Evolutionary conservation across 2,797 vertebrate species (phyloP), one percentile per base, ranked within the genome.

Genomic region (Halcyon chelicuti): DNA sequence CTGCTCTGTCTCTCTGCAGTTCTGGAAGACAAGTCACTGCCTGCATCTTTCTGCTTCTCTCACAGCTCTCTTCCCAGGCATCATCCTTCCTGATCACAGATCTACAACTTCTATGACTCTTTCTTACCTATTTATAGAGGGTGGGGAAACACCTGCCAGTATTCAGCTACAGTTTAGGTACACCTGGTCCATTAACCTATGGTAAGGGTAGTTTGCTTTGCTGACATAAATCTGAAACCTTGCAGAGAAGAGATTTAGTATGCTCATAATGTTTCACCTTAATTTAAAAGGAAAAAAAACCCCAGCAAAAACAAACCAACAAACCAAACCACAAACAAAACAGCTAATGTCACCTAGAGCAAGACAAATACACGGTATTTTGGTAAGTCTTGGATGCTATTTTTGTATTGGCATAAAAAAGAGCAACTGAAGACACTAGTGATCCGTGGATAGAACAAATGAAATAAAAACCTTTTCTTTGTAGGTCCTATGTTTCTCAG

Each of bases 21-120:
- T 67, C 39, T 44, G 10, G 42, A 58, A 54, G 2, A 2, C 7
- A n/a, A 49, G 4, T 28, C 0, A 0, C 12, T 31, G 3, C 15
- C 62, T 29, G 1, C 12, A 18, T 13, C 5, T 17, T 10, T 57
- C 42, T 11, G 3, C 17, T 79, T 52, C 78, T 49, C n/a, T 35
- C 28, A 44, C 13, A 63, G 4, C 11, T 67, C 65, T 28, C 29
- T 33, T 25, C 26, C 40, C 9, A 35, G 1, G 2, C 5, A 14
- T 10, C n/a, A 49, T n/a, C 12, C 25, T 62, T 62, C 52, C 68
- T 52, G 12, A 21, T 58, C 12, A 12, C 60, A 87, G 2, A 4
- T 49, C 39, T 49, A 22, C 3, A 47, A 39, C 3, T 46, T 29
- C 22, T 9, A 3, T 14, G 14, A 85, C 15, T 6, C 28, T 62